These are phyloP conservation scores for Orchesella cincta DNA, from an alignment of 1,140 invertebrate genomes.

Conservation along the genomic window DNA sequence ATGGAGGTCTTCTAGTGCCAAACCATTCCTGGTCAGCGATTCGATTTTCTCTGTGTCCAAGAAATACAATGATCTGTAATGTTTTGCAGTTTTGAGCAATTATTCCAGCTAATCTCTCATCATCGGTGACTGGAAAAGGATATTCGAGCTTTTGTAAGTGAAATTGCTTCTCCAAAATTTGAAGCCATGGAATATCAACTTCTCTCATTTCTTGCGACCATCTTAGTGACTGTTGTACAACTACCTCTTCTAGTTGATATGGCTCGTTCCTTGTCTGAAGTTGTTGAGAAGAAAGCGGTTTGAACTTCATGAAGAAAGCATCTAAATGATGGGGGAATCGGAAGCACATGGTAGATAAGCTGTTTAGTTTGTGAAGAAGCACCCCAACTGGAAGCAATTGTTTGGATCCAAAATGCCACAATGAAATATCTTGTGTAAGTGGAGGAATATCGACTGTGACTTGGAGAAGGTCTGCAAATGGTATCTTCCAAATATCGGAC, in stretches of 20 bases:
- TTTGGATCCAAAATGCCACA: conserved; percentile 14
- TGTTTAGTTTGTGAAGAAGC: background rate
- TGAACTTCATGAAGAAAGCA: background rate
- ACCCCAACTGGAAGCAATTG: background rate
- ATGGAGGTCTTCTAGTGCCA: background rate
- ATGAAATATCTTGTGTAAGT: background rate
- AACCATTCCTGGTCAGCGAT: background rate
- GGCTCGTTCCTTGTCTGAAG: background rate
- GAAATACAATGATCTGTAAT: background rate
- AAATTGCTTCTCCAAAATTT: conserved; percentile 2
- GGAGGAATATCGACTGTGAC: background rate
- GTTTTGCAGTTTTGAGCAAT: background rate
- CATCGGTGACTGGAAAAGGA: background rate
- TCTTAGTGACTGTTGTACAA: background rate
- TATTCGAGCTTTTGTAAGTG: background rate
- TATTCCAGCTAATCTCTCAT: background rate
- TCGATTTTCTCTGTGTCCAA: background rate
- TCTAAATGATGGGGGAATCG: background rate
- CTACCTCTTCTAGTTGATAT: conserved; percentile 2
- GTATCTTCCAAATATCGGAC: conserved; percentile 5
- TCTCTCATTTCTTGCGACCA: conserved; percentile 10
- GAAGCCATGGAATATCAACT: background rate
- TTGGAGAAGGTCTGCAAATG: background rate
- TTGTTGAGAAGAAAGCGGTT: background rate
- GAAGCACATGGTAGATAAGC: background rate